Conservation (phyloP, 2,113 vertebrate genomes). For the Ctenomys sociabilis region DNA sequence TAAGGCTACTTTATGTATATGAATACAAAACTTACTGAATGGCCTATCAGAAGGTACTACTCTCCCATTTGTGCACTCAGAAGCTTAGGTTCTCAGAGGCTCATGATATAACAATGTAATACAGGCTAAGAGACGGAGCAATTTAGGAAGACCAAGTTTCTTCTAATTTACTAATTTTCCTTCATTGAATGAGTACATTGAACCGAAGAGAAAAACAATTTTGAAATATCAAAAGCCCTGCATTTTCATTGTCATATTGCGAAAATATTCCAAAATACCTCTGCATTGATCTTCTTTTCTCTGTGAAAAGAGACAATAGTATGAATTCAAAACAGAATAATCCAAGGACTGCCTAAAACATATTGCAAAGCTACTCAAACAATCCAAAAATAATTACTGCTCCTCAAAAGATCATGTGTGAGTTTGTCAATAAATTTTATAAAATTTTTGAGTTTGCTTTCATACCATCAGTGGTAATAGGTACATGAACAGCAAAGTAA, state of each 20-base stretch:
- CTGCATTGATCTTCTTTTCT: background rate
- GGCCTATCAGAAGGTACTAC: background rate
- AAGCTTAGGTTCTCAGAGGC: background rate
- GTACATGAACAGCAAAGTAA: background rate
- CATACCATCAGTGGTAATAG: background rate
- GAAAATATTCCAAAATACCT: background rate
- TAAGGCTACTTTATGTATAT: background rate
- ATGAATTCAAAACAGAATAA: background rate
- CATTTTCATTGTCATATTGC: background rate
- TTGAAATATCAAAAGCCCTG: background rate
- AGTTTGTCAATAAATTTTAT: background rate
- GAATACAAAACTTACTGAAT: background rate
- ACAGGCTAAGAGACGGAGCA: background rate
- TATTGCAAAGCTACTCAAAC: background rate
- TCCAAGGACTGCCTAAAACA: background rate
- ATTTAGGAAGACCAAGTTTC: background rate
- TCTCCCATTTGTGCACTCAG: background rate
- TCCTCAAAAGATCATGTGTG: background rate
- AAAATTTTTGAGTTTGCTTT: background rate
- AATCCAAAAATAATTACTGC: background rate
- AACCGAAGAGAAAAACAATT: background rate
- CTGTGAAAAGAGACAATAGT: background rate
- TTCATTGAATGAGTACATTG: background rate
- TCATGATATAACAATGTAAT: background rate
- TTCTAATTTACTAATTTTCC: background rate